Conservation (phyloP, 2,797 vertebrate species). For the Otolemur crassicaudatus region DNA sequence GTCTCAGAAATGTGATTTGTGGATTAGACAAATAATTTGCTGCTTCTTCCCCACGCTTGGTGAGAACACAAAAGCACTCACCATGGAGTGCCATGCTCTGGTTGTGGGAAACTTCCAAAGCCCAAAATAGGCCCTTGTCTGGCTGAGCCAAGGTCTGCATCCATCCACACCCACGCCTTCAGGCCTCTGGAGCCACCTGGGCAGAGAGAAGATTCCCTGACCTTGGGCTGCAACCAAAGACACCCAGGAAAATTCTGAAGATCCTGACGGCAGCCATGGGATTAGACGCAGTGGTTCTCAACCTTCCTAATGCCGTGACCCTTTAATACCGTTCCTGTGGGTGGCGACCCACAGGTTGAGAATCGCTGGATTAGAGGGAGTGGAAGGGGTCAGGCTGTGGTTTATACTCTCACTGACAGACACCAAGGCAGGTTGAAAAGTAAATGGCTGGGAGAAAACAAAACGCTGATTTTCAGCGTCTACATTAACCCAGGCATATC, state of each 20-base stretch:
- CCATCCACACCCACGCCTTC: background rate
- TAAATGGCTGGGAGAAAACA: background rate
- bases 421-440: background rate
- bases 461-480: background rate
- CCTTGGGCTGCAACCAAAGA: background rate
- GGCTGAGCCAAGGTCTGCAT: background rate
- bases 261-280: background rate
- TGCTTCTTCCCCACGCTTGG: constrained; percentile 63
- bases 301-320: no score
- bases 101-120: background rate
- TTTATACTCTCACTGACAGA: background rate
- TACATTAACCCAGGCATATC: background rate
- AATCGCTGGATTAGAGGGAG: background rate
- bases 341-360: no score
- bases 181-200: background rate
- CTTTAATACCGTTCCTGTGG: no score
- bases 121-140: background rate
- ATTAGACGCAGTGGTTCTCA: background rate
- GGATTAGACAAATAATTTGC: constrained; percentile 73
- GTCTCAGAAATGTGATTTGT: constrained; percentile 72
- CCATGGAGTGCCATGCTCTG: background rate
- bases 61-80: constrained; percentile 55
- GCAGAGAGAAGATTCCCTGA: background rate
- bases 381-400: background rate
- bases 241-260: background rate